These are phyloP conservation scores for Oncorhynchus tshawytscha DNA, from an alignment of 2,113 vertebrate genomes.

Conservation along the genomic window DNA sequence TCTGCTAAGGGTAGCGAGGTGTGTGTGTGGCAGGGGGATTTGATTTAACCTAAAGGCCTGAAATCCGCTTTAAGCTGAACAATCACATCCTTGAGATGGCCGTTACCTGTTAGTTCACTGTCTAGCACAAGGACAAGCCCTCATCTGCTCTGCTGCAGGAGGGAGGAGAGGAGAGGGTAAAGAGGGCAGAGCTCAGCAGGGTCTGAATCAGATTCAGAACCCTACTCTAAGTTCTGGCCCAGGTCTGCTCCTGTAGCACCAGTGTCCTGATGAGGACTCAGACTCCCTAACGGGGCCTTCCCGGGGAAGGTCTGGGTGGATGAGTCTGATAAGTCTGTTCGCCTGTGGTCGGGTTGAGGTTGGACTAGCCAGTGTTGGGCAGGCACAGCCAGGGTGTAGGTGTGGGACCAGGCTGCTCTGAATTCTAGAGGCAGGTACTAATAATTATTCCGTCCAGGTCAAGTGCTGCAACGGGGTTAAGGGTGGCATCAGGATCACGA, in stretches of 20 bases:
- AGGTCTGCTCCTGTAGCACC: conserved; percentile 50
- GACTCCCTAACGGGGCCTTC: neutral
- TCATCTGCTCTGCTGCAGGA: conserved; percentile 25
- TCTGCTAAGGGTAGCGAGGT: neutral
- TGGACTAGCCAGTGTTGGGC: too few species aligned
- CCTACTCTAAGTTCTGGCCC: conserved; percentile 13
- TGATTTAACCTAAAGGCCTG: conserved; percentile 22
- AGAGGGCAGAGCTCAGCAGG: neutral
- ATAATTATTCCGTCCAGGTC: too few species aligned
- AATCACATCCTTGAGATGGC: conserved; percentile 49
- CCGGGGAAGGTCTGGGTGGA: neutral
- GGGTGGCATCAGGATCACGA: neutral
- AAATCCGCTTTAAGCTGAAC: conserved; percentile 36
- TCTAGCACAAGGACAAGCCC: conserved; percentile 21
- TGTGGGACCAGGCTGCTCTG: too few species aligned
- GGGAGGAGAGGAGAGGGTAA: conserved; percentile 16
- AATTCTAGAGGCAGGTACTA: too few species aligned
- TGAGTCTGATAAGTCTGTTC: neutral
- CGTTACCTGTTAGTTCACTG: conserved; percentile 15
- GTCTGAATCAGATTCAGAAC: neutral
- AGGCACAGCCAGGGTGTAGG: too few species aligned
- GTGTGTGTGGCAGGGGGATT: neutral
- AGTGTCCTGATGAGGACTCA: conserved; percentile 45
- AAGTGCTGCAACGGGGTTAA: neutral
- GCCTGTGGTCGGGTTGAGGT: too few species aligned